Conservation (phyloP, 92 coral and sea anemone species). For the Heliopora coerulea region DNA sequence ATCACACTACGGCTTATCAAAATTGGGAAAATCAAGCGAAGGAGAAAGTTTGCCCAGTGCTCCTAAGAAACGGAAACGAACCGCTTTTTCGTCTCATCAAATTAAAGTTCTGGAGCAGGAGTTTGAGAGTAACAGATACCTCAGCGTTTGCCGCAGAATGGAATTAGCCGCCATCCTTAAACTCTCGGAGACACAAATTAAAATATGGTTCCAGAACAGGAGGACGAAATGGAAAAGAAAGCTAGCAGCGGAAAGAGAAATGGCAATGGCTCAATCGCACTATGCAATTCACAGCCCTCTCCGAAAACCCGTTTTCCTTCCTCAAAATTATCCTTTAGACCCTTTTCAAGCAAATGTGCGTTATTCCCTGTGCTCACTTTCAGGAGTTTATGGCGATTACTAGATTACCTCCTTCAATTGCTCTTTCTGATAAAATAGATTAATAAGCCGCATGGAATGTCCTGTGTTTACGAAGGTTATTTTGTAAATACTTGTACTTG, state of each 20-base stretch:
- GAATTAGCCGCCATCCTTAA: conserved; percentile 51
- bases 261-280: conserved; percentile 42
- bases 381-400: conserved; percentile 38
- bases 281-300: conserved; percentile 38
- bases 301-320: conserved; percentile 29
- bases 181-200: conserved; percentile 52
- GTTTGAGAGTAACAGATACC: conserved; percentile 49
- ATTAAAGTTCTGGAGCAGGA: conserved; percentile 56
- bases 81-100: conserved; percentile 55
- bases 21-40: background rate
- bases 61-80: conserved; percentile 53
- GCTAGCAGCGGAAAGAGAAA: conserved; percentile 56
- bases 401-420: background rate
- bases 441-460: too few relatives aligned
- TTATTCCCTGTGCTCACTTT: conserved; percentile 32
- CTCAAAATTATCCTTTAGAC: conserved; percentile 29
- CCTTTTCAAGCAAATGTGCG: conserved; percentile 38
- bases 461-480: too few relatives aligned
- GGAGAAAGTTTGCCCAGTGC: background rate
- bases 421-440: too few relatives aligned
- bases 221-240: conserved; percentile 62
- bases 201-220: conserved; percentile 61
- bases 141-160: conserved; percentile 51
- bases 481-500: too few relatives aligned
- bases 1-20: conserved; percentile 2